Percentiles rank a stretch among this genome's conserved stretches.
These are phyloP conservation scores for Pseudoatta argentina DNA, from an alignment of 1,140 invertebrate genomes.

Conservation along the genomic window DNA sequence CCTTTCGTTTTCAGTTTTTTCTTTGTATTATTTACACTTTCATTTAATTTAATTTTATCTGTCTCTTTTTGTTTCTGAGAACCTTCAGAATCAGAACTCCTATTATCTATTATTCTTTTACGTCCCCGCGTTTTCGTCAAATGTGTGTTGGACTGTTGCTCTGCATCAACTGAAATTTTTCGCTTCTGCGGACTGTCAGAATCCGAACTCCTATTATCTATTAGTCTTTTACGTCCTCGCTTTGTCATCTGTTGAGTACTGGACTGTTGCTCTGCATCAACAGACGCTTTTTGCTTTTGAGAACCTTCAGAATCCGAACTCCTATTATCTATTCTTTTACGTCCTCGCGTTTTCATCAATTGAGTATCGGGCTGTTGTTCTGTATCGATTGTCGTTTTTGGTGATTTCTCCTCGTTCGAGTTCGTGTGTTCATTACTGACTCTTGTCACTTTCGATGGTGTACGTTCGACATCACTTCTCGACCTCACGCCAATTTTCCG, in stretches of 20 bases:
- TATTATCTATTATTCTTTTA: neutral
- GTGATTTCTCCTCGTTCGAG: neutral
- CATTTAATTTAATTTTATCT: neutral
- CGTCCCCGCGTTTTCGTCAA: neutral
- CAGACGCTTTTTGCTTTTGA: neutral
- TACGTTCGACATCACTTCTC: neutral
- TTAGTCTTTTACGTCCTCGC: neutral
- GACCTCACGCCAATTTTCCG: neutral
- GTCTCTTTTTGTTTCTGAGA: neutral
- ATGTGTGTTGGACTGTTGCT: neutral
- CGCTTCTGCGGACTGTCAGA: neutral
- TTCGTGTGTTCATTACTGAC: neutral
- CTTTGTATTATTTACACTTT: neutral
- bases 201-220: neutral
- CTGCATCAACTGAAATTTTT: neutral
- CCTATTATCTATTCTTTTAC: neutral
- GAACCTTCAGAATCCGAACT: neutral
- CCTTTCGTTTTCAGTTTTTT: constrained; percentile 20
- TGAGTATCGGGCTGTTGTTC: neutral
- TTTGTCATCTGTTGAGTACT: neutral
- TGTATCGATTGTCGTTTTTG: neutral
- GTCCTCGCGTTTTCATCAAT: neutral
- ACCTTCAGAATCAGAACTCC: constrained; percentile 39
- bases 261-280: neutral
- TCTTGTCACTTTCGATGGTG: neutral